Conservation (phyloP, 1,140 invertebrate genomes). For the Ips typographus region DNA sequence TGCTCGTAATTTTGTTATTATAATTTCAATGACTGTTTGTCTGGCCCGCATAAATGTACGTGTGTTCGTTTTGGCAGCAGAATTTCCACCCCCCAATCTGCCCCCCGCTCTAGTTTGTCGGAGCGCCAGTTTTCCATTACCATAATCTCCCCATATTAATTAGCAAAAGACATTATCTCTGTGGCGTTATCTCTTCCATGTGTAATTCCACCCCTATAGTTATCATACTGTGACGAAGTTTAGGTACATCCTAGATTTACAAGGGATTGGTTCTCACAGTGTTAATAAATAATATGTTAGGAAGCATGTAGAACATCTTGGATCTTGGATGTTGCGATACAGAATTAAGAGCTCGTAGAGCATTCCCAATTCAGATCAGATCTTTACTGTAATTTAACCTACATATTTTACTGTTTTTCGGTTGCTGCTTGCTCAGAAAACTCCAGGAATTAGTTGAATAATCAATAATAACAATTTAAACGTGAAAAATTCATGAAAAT, state of each 20-base stretch:
- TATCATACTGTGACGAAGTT: slow-evolving; percentile 31
- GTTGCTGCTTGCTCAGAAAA: too few species aligned
- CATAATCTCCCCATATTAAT: slow-evolving; percentile 36
- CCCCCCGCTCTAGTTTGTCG: neutral
- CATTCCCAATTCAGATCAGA: too few species aligned
- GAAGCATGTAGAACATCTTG: too few species aligned
- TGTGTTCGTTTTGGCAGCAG: neutral
- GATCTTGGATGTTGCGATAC: too few species aligned
- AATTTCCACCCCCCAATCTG: neutral
- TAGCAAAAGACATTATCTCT: slow-evolving; percentile 35
- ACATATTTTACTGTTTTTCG: too few species aligned
- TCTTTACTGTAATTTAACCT: too few species aligned
- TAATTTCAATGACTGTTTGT: slow-evolving; percentile 7
- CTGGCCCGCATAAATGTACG: slow-evolving; percentile 5
- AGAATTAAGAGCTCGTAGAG: too few species aligned
- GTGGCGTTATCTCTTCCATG: slow-evolving; percentile 31
- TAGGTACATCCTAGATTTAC: slow-evolving; percentile 24
- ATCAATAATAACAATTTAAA: too few species aligned
- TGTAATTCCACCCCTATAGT: slow-evolving; percentile 33
- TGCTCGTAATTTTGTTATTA: neutral
- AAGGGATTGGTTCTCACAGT: neutral
- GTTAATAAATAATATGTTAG: too few species aligned
- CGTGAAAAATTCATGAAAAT: too few species aligned
- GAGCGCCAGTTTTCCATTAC: slow-evolving; percentile 23
- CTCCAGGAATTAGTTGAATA: too few species aligned